A percentile compares a stretch with the other conserved stretches of the same genome.
Evolutionary conservation across 2,797 vertebrate genomes (phyloP).

Genomic region (Tadarida brasiliensis): DNA sequence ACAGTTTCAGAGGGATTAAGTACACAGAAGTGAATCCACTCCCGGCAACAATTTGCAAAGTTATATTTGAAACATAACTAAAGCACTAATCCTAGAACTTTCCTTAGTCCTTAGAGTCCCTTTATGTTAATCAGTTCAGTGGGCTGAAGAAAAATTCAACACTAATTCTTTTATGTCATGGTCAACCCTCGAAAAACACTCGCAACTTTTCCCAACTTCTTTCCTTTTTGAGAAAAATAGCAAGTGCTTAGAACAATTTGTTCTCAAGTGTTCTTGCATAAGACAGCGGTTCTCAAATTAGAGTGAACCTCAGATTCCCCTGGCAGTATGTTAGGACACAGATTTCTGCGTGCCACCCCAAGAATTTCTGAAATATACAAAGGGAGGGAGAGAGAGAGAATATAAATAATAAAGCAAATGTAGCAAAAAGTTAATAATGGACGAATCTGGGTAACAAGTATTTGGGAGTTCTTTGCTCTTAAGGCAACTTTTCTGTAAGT

Average conservation of each 20-base stretch:
- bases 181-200: not conserved
- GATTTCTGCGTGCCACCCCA: not conserved
- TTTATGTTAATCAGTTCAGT: not conserved
- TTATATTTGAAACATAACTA: constrained; percentile 13
- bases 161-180: not conserved
- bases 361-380: not conserved
- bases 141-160: not conserved
- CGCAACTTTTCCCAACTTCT: not conserved
- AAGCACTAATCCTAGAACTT: not conserved
- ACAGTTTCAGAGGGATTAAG: constrained; percentile 39
- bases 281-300: not conserved
- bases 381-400: not conserved
- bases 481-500: not conserved
- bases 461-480: not conserved
- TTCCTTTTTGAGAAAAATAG: not conserved
- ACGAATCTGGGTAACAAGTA: not conserved
- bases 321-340: not conserved
- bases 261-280: not conserved
- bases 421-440: not conserved
- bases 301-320: not conserved
- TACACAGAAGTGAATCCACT: constrained; percentile 47
- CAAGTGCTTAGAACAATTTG: not conserved
- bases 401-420: not conserved
- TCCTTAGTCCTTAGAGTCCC: not conserved
- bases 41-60: not conserved